Percentiles rank a stretch among this genome's conserved stretches.
These are phyloP conservation scores for Myotis findleyi DNA, from an alignment of 2,797 vertebrate genomes.

Conservation along the genomic window DNA sequence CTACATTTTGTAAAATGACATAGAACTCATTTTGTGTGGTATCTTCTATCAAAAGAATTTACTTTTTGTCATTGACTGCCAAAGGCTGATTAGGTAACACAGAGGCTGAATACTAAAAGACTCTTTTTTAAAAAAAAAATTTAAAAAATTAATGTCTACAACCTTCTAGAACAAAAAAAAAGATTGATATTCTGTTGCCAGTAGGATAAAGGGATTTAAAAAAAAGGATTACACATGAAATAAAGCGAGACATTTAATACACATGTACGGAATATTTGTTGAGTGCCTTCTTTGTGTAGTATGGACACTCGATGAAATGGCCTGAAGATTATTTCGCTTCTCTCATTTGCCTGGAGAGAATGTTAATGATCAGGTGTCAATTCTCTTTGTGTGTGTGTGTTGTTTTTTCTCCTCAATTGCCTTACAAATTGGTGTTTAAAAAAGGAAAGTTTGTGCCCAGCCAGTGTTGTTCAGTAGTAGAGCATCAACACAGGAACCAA, in stretches of 20 bases:
- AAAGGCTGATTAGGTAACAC: slow-evolving; percentile 38
- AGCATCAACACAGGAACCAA: too few relatives aligned
- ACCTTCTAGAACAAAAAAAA: slow-evolving; percentile 23
- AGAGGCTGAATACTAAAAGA: slow-evolving; percentile 54
- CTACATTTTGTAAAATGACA: slow-evolving; percentile 48
- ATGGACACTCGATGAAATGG: not conserved
- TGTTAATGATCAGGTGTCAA: not conserved
- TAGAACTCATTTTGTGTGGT: slow-evolving; percentile 10
- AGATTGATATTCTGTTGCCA: not conserved
- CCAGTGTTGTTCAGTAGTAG: too few relatives aligned
- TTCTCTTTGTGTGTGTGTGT: not conserved
- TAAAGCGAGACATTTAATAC: not conserved
- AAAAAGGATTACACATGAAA: not conserved
- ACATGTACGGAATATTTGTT: not conserved
- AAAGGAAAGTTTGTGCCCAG: not conserved
- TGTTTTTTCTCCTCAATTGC: not conserved
- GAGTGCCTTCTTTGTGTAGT: not conserved
- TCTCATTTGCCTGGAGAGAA: slow-evolving; percentile 30
- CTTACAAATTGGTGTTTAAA: slow-evolving; percentile 15
- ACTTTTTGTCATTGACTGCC: slow-evolving; percentile 59
- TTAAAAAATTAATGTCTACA: slow-evolving; percentile 8
- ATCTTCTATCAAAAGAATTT: slow-evolving; percentile 38
- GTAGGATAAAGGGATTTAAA: not conserved
- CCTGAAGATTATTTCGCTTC: not conserved
- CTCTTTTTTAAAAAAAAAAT: slow-evolving; percentile 29